Percentiles rank a stretch among this genome's conserved stretches.
phyloP scores from a whole-genome alignment of 2,888 invertebrate genomes.

The Junonia oenone region DNA sequence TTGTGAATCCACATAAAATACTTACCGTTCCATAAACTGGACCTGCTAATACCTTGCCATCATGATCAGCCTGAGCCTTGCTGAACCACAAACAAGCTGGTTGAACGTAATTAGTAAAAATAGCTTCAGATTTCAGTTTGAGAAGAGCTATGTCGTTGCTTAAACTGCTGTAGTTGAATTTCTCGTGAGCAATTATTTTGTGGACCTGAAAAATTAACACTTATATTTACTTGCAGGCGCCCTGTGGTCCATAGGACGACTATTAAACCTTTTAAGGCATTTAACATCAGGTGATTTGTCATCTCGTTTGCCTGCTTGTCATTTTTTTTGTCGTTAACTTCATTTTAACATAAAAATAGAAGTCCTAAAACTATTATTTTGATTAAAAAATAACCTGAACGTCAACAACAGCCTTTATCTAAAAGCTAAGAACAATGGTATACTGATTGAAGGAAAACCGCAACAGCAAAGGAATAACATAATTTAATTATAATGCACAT shows the following conservation, averaged over 20 bases:
- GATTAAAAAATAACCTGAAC: background rate
- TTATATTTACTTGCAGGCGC: no score
- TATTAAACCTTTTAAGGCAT: no score
- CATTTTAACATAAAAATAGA: no score
- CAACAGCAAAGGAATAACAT: background rate
- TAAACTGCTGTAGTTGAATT: background rate
- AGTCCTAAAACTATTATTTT: no score
- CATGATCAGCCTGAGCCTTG: background rate
- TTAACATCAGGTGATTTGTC: no score
- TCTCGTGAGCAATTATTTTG: constrained; percentile 7
- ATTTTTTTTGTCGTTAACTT: no score
- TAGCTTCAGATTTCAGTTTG: constrained; percentile 15
- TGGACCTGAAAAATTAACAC: no score
- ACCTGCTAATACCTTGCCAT: background rate
- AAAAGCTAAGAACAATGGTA: background rate
- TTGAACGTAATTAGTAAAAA: constrained; percentile 16
- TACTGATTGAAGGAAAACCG: background rate
- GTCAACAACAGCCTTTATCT: background rate
- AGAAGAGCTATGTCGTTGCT: constrained; percentile 13
- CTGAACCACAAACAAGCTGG: constrained; percentile 17
- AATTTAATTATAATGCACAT: background rate
- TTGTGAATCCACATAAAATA: background rate
- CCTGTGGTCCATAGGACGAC: no score
- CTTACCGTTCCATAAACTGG: constrained; percentile 17
- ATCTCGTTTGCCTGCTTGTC: no score